Evolutionary conservation across 2,888 invertebrate species (phyloP), one percentile per base, ranked within the genome.

Genomic region (Branchipolynoe longqiensis): DNA sequence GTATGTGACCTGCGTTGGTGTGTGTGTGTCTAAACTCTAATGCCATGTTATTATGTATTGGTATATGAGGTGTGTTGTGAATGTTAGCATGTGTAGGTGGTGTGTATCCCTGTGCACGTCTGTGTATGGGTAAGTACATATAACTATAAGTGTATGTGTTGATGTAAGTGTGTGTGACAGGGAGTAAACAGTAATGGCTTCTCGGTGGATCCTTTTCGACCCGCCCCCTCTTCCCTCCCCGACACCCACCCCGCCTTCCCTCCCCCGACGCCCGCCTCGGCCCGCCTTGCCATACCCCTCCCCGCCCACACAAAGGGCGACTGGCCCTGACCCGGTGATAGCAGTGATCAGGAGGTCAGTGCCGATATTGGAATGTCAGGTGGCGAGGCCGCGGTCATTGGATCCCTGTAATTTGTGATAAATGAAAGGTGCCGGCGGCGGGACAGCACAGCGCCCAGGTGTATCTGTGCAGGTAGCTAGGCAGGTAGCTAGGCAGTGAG

Each of bases 381-480:
- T 62, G 62, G 56, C 25, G 62, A n/a, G 62, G 62, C 62, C 28
- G 62, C 62, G 62, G 62, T n/a, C 62, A 62, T 2, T 28, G 69
- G 69, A 69, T 69, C 69, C 69, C 69, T 69, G 69, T 69, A 33
- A 69, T 69, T 38, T 69, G 69, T 38, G 69, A 38, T 69, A 69
- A 69, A 36, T 69, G 69, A 69, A 69, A 69, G 69, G 69, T 69
- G 69, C 38, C 38, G n/a, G 36, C 36, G 25, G 69, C 33, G 69
- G 38, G 8, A 38, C 36, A 38, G 69, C 38, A 36, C 36, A 33
- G 36, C 18, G 48, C 8, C 48, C 40, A 22, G 6, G 40, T 36
- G 2, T 40, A 22, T 2, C 73, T 40, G 25, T 12, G 62, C 25
- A 48, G 48, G 48, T 62, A 12, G 25, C 62, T 25, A 8, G 48